Conservation (phyloP, 2,888 invertebrate genomes). For the Melipona bicolor region DNA sequence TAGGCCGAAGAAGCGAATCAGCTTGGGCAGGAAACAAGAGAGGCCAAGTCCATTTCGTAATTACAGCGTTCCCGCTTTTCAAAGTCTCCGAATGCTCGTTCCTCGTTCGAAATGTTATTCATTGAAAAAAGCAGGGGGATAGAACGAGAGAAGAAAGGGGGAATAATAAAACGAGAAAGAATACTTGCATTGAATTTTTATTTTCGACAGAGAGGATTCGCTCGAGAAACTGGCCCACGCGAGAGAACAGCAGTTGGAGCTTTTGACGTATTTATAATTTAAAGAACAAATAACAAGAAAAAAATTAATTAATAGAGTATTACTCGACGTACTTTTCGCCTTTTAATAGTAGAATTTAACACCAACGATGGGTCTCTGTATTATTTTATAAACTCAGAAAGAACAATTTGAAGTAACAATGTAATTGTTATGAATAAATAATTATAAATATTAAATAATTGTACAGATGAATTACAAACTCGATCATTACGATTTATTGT, state of each 20-base stretch:
- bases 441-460: no score
- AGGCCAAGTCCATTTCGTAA: slow-evolving; percentile 52
- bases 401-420: no score
- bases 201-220: background rate
- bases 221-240: background rate
- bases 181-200: background rate
- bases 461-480: no score
- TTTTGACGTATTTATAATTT: background rate
- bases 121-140: background rate
- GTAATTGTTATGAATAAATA: no score
- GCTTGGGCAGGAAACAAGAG: slow-evolving; percentile 24
- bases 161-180: background rate
- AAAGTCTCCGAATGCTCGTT: slow-evolving; percentile 9
- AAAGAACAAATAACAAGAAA: background rate
- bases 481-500: no score
- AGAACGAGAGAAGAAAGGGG: no score
- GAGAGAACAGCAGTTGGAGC: background rate
- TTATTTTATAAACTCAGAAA: no score
- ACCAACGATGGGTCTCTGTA: no score
- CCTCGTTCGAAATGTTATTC: slow-evolving; percentile 7
- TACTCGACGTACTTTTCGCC: no score
- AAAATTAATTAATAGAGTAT: background rate
- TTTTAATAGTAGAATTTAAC: no score
- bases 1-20: slow-evolving; percentile 21
- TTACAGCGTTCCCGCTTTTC: slow-evolving; percentile 54